These are phyloP conservation scores for Drosophila diplacantha DNA, from an alignment of 2,888 invertebrate genomes.

Conservation along the genomic window DNA sequence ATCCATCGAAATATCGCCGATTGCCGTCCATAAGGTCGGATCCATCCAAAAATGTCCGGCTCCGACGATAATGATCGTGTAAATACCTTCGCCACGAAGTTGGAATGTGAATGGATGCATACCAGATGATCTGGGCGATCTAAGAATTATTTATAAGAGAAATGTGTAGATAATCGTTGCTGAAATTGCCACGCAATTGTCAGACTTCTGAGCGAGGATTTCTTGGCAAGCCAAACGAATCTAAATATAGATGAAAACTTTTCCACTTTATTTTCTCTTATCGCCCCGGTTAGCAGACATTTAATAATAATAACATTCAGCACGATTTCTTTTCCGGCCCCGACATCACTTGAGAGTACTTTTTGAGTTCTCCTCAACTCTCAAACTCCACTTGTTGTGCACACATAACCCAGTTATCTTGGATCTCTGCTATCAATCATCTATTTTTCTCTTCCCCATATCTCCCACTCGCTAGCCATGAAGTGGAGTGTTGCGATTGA, in stretches of 20 bases:
- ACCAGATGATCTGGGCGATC: conserved; percentile 15
- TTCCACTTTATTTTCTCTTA: conserved; percentile 9
- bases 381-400: conserved; percentile 3
- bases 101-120: conserved; percentile 26
- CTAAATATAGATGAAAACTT: conserved; percentile 8
- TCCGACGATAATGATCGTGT: conserved; percentile 38
- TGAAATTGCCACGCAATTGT: conserved; percentile 13
- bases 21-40: conserved; percentile 48
- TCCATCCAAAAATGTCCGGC: conserved; percentile 37
- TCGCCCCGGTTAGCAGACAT: conserved; percentile 3
- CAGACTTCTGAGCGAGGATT: conserved; percentile 17
- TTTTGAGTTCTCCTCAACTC: conserved; percentile 6
- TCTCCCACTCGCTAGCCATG: neutral
- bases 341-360: conserved; percentile 9
- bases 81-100: conserved; percentile 30
- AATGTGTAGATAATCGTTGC: conserved; percentile 20
- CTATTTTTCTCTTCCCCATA: conserved; percentile 10
- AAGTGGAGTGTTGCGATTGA: conserved; percentile 3
- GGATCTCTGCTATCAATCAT: conserved; percentile 11
- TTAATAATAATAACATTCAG: neutral
- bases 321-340: conserved; percentile 22
- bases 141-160: conserved; percentile 12
- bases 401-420: conserved; percentile 31
- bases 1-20: conserved; percentile 43
- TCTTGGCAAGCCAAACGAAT: conserved; percentile 3